Conservation (phyloP, 2,888 invertebrate species). For the Acanthopleura granulata region DNA sequence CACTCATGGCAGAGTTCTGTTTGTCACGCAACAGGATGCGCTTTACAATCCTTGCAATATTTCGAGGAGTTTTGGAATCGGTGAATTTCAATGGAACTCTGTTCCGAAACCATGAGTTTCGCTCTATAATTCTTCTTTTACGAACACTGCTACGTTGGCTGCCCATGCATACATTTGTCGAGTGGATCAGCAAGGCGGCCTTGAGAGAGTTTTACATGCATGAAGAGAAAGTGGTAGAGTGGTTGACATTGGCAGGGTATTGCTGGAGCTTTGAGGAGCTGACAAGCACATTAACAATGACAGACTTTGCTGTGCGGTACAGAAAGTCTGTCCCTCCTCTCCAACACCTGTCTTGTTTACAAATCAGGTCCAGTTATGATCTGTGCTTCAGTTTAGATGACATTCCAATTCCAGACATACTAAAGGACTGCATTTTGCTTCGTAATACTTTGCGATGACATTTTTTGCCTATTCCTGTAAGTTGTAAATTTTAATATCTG, state of each 20-base stretch:
- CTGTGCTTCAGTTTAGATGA: not conserved
- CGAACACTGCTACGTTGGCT: not conserved
- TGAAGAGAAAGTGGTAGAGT: not conserved
- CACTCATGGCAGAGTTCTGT: not conserved
- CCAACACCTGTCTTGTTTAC: not conserved
- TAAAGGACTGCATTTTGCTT: not conserved
- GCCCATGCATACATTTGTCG: slow-evolving; percentile 1
- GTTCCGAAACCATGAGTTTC: not conserved
- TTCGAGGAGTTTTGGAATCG: not conserved
- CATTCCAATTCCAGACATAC: not conserved
- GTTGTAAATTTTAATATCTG: no score
- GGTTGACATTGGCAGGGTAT: not conserved
- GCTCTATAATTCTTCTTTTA: not conserved
- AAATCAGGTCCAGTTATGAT: not conserved
- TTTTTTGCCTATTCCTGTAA: no score
- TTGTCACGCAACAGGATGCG: not conserved
- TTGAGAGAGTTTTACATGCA: not conserved
- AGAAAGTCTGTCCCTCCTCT: slow-evolving; percentile 4
- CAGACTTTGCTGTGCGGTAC: not conserved
- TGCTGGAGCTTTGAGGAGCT: not conserved
- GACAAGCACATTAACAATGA: not conserved
- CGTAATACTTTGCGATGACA: not conserved
- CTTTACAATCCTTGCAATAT: not conserved
- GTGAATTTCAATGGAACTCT: not conserved
- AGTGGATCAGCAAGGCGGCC: not conserved